Evolutionary conservation across 1,140 invertebrate genomes (phyloP).

Genomic region (Tetramorium simillimum): DNA sequence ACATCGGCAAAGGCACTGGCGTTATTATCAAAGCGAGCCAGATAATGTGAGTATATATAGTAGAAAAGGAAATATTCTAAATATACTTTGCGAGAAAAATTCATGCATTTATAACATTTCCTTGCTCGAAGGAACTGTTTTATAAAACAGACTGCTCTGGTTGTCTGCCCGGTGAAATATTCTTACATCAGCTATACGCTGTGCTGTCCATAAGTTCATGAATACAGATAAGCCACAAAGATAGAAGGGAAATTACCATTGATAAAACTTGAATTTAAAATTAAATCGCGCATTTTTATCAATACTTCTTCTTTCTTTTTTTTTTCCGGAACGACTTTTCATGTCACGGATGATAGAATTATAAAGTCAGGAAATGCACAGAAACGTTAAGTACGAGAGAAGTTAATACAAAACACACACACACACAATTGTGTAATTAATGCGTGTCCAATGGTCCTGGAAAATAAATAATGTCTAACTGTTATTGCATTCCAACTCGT

Average conservation of each 20-base stretch:
- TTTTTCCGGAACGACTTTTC: background rate
- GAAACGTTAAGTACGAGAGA: conserved; percentile 6
- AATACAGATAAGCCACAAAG: conserved; percentile 19
- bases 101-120: conserved; percentile 23
- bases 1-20: background rate
- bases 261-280: conserved; percentile 7
- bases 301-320: background rate
- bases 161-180: conserved; percentile 10
- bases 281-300: background rate
- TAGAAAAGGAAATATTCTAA: background rate
- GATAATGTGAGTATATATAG: background rate
- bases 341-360: background rate
- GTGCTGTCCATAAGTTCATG: conserved; percentile 8
- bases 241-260: background rate
- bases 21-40: conserved; percentile 25
- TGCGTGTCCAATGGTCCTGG: conserved; percentile 21
- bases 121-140: background rate
- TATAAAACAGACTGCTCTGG: conserved; percentile 3
- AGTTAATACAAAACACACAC: background rate
- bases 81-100: background rate
- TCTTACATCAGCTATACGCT: conserved; percentile 10
- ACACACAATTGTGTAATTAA: conserved; percentile 59
- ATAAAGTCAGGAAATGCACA: background rate
- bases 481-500: conserved; percentile 69
- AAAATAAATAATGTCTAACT: conserved; percentile 69